phyloP scores from a whole-genome alignment of 2,113 vertebrate species.

The Ranitomeya variabilis region DNA sequence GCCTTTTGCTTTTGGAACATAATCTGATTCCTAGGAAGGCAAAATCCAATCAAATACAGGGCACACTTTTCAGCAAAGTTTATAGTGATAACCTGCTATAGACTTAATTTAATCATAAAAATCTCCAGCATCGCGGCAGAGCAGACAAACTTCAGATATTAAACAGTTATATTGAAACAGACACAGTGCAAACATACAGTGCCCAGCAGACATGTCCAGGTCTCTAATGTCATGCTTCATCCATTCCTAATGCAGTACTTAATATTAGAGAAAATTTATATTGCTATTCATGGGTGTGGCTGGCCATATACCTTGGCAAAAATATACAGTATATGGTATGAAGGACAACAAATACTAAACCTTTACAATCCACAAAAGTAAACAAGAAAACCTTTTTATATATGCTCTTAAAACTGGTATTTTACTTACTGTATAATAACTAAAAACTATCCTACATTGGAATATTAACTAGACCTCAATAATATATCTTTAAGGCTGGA shows the following conservation, averaged over 20 bases:
- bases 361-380: too few species aligned
- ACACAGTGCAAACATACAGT: slow-evolving; percentile 21
- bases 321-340: too few species aligned
- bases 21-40: slow-evolving; percentile 43
- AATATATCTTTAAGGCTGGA: too few species aligned
- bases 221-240: background rate
- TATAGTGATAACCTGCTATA: slow-evolving; percentile 53
- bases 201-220: background rate
- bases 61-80: slow-evolving; percentile 44
- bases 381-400: too few species aligned
- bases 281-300: background rate
- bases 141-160: slow-evolving; percentile 36
- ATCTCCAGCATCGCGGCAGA: slow-evolving; percentile 34
- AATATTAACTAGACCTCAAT: too few species aligned
- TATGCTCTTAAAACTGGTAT: too few species aligned
- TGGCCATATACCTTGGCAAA: background rate
- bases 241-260: background rate
- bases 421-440: too few species aligned
- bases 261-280: background rate
- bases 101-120: slow-evolving; percentile 48
- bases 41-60: slow-evolving; percentile 36
- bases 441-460: too few species aligned
- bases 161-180: slow-evolving; percentile 21
- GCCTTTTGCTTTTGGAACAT: slow-evolving; percentile 44
- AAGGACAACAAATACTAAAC: too few species aligned